Base-by-base conservation (phyloP, 2,888 invertebrate genomes). In the Dusona sp. region DNA sequence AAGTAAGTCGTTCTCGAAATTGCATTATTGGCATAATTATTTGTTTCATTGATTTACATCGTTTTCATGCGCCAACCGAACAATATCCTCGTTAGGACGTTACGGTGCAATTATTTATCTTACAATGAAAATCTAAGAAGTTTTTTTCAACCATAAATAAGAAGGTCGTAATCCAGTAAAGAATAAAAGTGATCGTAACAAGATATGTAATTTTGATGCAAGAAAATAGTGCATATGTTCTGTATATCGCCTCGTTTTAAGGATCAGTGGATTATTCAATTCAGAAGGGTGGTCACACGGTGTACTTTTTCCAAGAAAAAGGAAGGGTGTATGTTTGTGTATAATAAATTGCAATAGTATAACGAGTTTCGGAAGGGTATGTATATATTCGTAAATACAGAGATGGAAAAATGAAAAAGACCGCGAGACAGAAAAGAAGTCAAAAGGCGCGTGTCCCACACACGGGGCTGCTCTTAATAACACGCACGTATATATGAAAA, bases 361-460 rank as follows among this genome's bases (percentile, higher is more conserved):
- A 81, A 81, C 67, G 78, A 78, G 73, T 67, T 77, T 45, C n/a
- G 33, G 48, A 48, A 72, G n/a, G 22, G 65, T 22, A 67, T 36
- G 4, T 22, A n/a, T 36, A 54, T 22, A 48, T 57, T 25, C 22
- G 45, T 75, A 38, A 48, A 65, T 42, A 64, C 7, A 9, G 19
- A 29, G 29, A 64, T 13, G n/a, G 65, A 68, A 48, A 73, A 67
- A 54, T 61, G 33, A 11, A 73, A 65, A 45, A 36, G 72, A 72
- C 79, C 51, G 45, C 25, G 75, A 75, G 70, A 70, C 67, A 75
- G 83, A 83, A 75, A 45, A 70, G 64, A 79, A 80, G 83, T 80
- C 54, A 86, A 86, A 83, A 70, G 79, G 72, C 75, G 75, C 83
- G 83, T 75, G 83, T 83, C 77, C 75, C 86, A 80, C 79, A 79